Evolutionary conservation across 2,888 invertebrate species (phyloP).

Genomic region (Drosophila putrida): DNA sequence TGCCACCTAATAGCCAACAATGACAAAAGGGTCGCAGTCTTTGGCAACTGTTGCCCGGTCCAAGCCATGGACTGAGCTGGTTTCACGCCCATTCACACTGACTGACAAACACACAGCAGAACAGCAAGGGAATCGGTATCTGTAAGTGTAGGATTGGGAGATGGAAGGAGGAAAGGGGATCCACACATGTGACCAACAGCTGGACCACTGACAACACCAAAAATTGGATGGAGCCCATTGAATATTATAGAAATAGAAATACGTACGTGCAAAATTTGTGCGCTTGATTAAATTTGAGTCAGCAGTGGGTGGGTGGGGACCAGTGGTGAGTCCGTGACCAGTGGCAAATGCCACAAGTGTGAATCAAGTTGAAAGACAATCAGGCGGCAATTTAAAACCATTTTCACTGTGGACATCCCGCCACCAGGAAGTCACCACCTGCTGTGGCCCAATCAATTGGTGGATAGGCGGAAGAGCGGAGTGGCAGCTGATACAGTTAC

Average conservation of each 20-base stretch:
- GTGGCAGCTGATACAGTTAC: conserved; percentile 54
- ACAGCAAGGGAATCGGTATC: conserved; percentile 4
- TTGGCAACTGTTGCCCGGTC: conserved; percentile 71
- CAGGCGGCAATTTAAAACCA: conserved; percentile 79
- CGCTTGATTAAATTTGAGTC: conserved; percentile 80
- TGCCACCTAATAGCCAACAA: conserved; percentile 21
- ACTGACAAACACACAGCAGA: conserved; percentile 24
- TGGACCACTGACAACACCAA: conserved; percentile 33
- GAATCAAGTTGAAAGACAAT: conserved; percentile 74
- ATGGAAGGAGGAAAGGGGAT: background rate
- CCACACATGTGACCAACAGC: conserved; percentile 70
- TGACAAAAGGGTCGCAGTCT: conserved; percentile 64
- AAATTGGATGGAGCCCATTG: conserved; percentile 58
- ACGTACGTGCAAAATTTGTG: conserved; percentile 80
- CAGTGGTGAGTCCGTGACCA: conserved; percentile 51
- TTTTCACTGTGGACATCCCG: conserved; percentile 69
- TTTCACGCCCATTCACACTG: conserved; percentile 70
- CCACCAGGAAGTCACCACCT: conserved; percentile 46
- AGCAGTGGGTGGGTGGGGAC: conserved; percentile 10
- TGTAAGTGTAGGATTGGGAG: background rate
- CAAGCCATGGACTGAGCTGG: conserved; percentile 51
- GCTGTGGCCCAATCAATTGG: conserved; percentile 26
- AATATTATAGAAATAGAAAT: conserved; percentile 73
- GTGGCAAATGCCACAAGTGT: conserved; percentile 69
- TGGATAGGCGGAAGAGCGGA: background rate